Percentiles rank a stretch among this genome's conserved stretches.
These are phyloP conservation scores for Strongylocentrotus purpuratus DNA, from an alignment of 35 echinoderm and acorn worm genomes.

Conservation along the genomic window DNA sequence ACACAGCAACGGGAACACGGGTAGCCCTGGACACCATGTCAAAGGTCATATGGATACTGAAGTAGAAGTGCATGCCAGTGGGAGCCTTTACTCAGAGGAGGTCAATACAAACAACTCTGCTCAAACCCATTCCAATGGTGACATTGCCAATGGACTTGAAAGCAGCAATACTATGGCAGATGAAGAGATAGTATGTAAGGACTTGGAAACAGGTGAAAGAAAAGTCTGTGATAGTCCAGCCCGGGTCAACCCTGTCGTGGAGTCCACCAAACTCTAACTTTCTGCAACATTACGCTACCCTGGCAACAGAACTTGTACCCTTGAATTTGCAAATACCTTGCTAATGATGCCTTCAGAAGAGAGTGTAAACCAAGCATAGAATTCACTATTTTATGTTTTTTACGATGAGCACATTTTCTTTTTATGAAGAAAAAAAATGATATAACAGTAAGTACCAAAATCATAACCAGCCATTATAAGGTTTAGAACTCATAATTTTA, in stretches of 20 bases:
- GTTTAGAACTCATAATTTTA: background rate
- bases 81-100: background rate
- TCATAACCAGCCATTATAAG: background rate
- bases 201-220: slow-evolving; percentile 21
- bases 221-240: background rate
- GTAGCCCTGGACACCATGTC: background rate
- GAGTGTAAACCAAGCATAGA: background rate
- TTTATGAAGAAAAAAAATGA: background rate
- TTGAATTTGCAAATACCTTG: slow-evolving; percentile 12
- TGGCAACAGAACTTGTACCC: slow-evolving; percentile 16
- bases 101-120: slow-evolving; percentile 2
- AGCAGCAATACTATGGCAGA: background rate
- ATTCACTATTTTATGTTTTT: background rate
- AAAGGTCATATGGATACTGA: background rate
- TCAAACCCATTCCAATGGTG: slow-evolving; percentile 28
- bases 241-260: background rate
- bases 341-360: background rate
- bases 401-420: background rate
- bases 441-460: slow-evolving; percentile 1
- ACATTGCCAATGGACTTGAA: slow-evolving; percentile 6
- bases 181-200: background rate
- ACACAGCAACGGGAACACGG: background rate
- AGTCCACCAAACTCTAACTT: slow-evolving; percentile 27
- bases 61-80: slow-evolving; percentile 26
- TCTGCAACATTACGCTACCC: background rate